Percentiles rank a stretch among this genome's conserved stretches.
Conservation (phyloP, 2,113 vertebrate species). For the Neotragus moschatus region DNA sequence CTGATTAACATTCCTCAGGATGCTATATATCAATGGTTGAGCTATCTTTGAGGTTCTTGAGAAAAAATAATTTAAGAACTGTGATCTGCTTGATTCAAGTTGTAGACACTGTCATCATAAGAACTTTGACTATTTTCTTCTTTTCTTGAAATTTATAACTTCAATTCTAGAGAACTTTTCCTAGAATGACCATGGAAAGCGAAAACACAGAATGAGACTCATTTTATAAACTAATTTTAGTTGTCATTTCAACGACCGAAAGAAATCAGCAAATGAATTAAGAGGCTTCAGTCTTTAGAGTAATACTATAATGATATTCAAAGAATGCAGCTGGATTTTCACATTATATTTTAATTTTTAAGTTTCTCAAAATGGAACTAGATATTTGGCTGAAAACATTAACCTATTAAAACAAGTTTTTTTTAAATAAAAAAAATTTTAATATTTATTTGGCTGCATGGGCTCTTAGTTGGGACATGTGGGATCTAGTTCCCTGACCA, state of each 20-base stretch:
- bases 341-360: slow-evolving; percentile 32
- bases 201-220: background rate
- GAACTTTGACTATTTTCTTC: background rate
- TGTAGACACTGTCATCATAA: background rate
- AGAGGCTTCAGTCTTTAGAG: background rate
- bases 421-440: background rate
- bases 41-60: background rate
- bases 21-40: background rate
- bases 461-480: background rate
- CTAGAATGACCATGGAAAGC: background rate
- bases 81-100: background rate
- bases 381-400: background rate
- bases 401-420: background rate
- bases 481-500: background rate
- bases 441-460: background rate
- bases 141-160: slow-evolving; percentile 6
- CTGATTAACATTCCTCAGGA: background rate
- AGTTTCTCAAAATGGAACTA: background rate
- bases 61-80: slow-evolving; percentile 2
- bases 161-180: slow-evolving; percentile 7
- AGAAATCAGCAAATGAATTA: slow-evolving; percentile 4
- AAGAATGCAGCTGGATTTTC: background rate
- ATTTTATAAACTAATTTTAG: background rate
- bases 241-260: slow-evolving; percentile 10
- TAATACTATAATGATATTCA: background rate